A percentile compares a stretch with the other conserved stretches of the same genome.
These are phyloP conservation scores for Caprella mutica DNA, from an alignment of 2,888 invertebrate genomes.

Conservation along the genomic window DNA sequence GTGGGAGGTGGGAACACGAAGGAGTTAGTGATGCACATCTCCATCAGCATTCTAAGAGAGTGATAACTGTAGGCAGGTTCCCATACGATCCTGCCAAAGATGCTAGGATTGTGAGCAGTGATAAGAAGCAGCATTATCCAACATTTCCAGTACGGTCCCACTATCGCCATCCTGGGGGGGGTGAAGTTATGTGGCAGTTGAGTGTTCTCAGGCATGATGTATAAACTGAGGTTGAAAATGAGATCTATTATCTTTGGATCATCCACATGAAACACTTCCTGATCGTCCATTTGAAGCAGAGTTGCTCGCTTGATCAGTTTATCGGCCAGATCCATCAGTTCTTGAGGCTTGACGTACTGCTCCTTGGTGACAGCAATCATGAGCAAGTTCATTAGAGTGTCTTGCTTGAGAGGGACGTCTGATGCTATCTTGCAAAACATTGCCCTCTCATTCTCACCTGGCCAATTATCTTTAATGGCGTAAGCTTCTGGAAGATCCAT, in stretches of 20 bases:
- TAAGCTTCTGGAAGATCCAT: constrained; percentile 34
- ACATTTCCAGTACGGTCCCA: constrained; percentile 88
- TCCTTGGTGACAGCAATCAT: constrained; percentile 62
- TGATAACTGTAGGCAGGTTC: constrained; percentile 84
- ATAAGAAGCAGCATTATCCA: constrained; percentile 79
- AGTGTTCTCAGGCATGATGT: constrained; percentile 86
- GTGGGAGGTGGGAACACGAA: constrained; percentile 56
- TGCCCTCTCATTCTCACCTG: constrained; percentile 75
- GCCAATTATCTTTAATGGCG: constrained; percentile 58
- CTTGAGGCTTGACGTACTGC: constrained; percentile 32
- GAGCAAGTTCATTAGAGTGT: constrained; percentile 66
- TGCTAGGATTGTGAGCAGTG: constrained; percentile 80
- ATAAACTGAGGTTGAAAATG: constrained; percentile 77
- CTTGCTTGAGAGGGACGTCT: constrained; percentile 76
- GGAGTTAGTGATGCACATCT: constrained; percentile 90
- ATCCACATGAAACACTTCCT: constrained; percentile 39
- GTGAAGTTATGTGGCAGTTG: constrained; percentile 68
- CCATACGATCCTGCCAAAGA: constrained; percentile 77
- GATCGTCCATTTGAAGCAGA: constrained; percentile 24
- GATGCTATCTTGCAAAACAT: constrained; percentile 65
- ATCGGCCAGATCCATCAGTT: constrained; percentile 46
- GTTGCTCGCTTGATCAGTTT: constrained; percentile 45
- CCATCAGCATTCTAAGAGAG: constrained; percentile 77
- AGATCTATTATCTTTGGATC: constrained; percentile 66
- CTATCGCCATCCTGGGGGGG: constrained; percentile 81